phyloP scores from a whole-genome alignment of 2,113 vertebrate genomes.

The Neolamprologus falcicula region DNA sequence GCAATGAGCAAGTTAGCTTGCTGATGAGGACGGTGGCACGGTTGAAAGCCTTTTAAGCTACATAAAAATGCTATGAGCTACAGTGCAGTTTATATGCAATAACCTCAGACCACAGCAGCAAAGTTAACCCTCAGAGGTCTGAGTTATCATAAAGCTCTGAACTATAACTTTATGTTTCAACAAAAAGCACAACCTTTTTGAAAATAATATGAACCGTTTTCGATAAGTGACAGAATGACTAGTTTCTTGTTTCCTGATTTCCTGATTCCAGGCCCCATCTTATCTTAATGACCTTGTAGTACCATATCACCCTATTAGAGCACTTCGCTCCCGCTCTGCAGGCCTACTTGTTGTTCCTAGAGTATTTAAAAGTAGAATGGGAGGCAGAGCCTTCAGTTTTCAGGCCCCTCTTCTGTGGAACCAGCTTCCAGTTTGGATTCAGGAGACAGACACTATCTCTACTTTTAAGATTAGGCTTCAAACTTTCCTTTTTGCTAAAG shows the following conservation, averaged over 20 bases:
- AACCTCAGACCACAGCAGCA: neutral
- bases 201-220: neutral
- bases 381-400: no score
- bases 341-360: no score
- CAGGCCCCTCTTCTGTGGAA: no score
- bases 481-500: no score
- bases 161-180: neutral
- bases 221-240: accelerated
- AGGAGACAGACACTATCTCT: no score
- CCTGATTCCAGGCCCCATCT: no score
- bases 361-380: no score
- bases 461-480: accelerated
- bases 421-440: no score
- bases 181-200: neutral
- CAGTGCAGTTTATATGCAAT: neutral
- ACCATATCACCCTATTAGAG: no score
- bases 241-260: neutral
- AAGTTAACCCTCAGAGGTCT: neutral
- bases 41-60: neutral
- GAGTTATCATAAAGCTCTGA: neutral
- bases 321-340: no score
- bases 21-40: neutral
- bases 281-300: no score
- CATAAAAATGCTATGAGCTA: neutral
- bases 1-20: neutral